Evolutionary conservation across 2,797 vertebrate species (phyloP).

Genomic region (Pangasius mekongensis): DNA sequence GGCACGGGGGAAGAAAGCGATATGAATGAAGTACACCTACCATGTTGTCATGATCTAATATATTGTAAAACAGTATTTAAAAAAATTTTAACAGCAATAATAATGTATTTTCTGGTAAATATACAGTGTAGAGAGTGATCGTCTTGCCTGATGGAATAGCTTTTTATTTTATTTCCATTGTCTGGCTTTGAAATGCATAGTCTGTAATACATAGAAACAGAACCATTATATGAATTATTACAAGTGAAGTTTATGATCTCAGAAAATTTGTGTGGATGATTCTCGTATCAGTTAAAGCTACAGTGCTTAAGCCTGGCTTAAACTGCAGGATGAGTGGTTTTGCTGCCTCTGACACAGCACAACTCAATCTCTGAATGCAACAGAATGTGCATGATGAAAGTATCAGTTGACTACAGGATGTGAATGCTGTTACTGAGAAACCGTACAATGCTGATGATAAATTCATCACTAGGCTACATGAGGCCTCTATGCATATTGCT

Average conservation of each 20-base stretch:
- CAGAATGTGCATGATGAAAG: neutral
- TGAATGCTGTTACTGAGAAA: neutral
- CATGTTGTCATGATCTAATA: neutral
- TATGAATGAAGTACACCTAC: neutral
- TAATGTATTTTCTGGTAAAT: neutral
- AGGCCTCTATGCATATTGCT: neutral
- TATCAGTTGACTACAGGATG: neutral
- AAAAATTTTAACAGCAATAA: neutral
- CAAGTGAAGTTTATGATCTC: neutral
- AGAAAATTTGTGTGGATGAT: neutral
- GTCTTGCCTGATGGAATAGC: neutral
- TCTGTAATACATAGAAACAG: neutral
- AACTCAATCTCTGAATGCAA: neutral
- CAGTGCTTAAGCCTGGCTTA: neutral
- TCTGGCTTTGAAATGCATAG: neutral
- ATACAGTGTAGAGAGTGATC: neutral
- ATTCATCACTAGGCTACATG: neutral
- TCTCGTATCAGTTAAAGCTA: neutral
- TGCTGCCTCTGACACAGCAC: neutral
- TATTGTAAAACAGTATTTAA: neutral
- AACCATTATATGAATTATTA: neutral
- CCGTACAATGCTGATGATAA: neutral
- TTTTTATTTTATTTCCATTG: neutral
- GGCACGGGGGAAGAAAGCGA: neutral
- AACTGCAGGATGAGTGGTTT: neutral